Percentiles rank a stretch among this genome's conserved stretches.
These are phyloP conservation scores for Melanchra persicariae DNA, from an alignment of 2,888 invertebrate species.

Conservation along the genomic window DNA sequence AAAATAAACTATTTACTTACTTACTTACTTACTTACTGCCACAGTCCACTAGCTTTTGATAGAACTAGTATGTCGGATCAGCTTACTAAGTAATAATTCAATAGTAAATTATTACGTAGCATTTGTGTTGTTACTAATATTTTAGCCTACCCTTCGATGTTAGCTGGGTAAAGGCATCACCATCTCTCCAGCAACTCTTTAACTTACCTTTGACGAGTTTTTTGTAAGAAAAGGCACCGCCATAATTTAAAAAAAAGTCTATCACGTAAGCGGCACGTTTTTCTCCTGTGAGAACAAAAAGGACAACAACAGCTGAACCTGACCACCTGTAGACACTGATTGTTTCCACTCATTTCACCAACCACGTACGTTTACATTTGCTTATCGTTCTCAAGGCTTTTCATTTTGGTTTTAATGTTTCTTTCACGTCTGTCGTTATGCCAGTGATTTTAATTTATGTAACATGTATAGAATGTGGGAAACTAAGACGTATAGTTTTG, in stretches of 20 bases:
- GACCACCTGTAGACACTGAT: constrained; percentile 54
- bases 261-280: background rate
- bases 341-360: constrained; percentile 22
- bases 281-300: constrained; percentile 5
- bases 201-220: background rate
- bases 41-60: no score
- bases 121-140: background rate
- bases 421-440: constrained; percentile 52
- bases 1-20: no score
- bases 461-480: constrained; percentile 53
- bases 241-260: background rate
- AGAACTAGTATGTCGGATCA: no score
- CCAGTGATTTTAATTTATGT: constrained; percentile 44
- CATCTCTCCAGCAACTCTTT: background rate
- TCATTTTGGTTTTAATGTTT: constrained; percentile 49
- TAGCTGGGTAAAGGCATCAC: background rate
- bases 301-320: constrained; percentile 4
- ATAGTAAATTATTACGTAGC: background rate
- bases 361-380: constrained; percentile 26
- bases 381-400: constrained; percentile 62
- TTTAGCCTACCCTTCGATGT: background rate
- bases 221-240: background rate
- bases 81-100: background rate
- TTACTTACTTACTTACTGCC: no score
- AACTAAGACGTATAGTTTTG: constrained; percentile 34